Evolutionary conservation across 92 coral and sea anemone genomes (phyloP), one percentile per base, ranked within the genome.

Genomic region (Zoanthus sansibaricus): DNA sequence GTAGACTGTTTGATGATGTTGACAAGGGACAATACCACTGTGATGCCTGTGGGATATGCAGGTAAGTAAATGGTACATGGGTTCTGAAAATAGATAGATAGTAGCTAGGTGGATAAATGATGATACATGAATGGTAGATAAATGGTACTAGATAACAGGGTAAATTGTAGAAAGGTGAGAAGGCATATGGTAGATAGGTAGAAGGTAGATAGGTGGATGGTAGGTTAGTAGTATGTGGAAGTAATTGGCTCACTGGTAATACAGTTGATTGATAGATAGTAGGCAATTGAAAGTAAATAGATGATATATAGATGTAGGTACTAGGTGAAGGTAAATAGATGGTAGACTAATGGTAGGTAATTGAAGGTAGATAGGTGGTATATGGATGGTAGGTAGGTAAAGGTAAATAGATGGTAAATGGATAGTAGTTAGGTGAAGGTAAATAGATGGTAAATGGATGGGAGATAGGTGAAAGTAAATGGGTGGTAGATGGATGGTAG

Each of bases 1-100:
- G 99, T 70, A 86, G 98, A 55, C 88, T 95, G 58, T 97, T 93
- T 93, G 99, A 97, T 89, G 98, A 97, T 80, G 78, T 52, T 31
- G 95, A 97, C 51, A 93, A 77, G 67, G 99, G 99, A 11, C 99
- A 97, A 83, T 97, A 90, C 82, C 99, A 97, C 70, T 97, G 99
- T 87, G 82, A 89, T 80, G 95, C 82, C 45, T 97, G 99, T 92
- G 99, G 99, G 37, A 97, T 97, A 58, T 97, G 99, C 92, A 92
- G 98, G 91, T 88, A 20, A 14, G 46, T 30, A 2, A 5, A 49
- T 49, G 55, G 12, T 49, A 11, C 10, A 49, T 49, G 7, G 55
- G 13, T 62, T 10, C 69, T 62, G 20, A 16, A 62, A 6, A 31
- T 14, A 8, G 25, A 62, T 62, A 7, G 18, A 62, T 17, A 16